Percentiles rank a stretch among this genome's conserved stretches.
phyloP scores from a whole-genome alignment of 2,797 vertebrate genomes.

The Champsocephalus gunnari region DNA sequence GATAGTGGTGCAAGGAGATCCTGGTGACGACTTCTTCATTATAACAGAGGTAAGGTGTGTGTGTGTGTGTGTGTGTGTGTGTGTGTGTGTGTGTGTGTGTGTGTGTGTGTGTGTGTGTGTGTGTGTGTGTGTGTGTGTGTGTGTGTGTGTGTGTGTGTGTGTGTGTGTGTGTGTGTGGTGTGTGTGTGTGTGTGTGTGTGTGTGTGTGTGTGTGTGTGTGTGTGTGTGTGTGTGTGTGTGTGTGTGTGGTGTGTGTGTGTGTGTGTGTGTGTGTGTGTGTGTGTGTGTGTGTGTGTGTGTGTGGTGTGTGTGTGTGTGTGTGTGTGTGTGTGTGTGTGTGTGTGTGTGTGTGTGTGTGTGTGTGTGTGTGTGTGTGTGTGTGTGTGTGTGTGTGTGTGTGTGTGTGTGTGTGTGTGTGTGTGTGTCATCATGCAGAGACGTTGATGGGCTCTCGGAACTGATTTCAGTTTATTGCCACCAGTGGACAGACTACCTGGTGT shows the following conservation, averaged over 20 bases:
- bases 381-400: background rate
- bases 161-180: too few relatives aligned
- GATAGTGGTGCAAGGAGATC: constrained; percentile 98
- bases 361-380: constrained; percentile 3
- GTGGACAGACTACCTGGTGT: constrained; percentile 54
- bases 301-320: constrained; percentile 1
- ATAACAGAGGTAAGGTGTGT: constrained; percentile 81
- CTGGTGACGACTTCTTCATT: constrained; percentile 98
- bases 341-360: too few relatives aligned
- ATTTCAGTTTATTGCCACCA: constrained; percentile 64
- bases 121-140: background rate
- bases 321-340: background rate
- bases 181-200: too few relatives aligned
- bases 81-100: constrained; percentile 6
- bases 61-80: constrained; percentile 7
- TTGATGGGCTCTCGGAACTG: constrained; percentile 52
- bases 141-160: too few relatives aligned
- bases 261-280: background rate
- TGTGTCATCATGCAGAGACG: constrained; percentile 27
- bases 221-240: background rate
- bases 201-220: constrained; percentile 3
- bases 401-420: too few relatives aligned
- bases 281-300: too few relatives aligned
- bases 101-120: too few relatives aligned
- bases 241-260: background rate